A percentile compares a stretch with the other conserved stretches of the same genome.
Conservation (phyloP, 2,888 invertebrate species). For the Mesoligia furuncula region DNA sequence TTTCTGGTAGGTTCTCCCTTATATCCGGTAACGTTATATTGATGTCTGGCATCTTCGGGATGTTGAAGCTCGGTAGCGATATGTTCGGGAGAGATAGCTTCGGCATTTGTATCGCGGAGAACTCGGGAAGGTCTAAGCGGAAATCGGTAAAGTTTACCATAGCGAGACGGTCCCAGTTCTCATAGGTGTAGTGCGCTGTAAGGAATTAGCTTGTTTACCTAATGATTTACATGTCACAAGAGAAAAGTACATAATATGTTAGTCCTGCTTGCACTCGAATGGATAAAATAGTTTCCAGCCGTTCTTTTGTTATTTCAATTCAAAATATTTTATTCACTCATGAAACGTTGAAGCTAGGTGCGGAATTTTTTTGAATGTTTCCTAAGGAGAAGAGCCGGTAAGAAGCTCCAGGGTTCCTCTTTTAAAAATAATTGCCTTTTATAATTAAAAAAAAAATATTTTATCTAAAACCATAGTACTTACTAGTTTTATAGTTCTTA, state of each 20-base stretch:
- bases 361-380: background rate
- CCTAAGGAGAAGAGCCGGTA: background rate
- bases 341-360: background rate
- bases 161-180: constrained; percentile 84
- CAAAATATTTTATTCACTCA: background rate
- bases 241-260: background rate
- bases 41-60: constrained; percentile 75
- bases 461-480: background rate
- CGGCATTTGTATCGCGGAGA: constrained; percentile 75
- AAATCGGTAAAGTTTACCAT: constrained; percentile 88
- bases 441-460: background rate
- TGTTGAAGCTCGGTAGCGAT: constrained; percentile 73
- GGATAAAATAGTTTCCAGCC: background rate
- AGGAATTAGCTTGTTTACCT: constrained; percentile 75
- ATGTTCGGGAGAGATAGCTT: constrained; percentile 73
- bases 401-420: background rate
- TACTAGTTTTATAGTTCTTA: constrained; percentile 7
- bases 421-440: background rate
- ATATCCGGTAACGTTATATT: constrained; percentile 81
- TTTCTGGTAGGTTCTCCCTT: constrained; percentile 80
- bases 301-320: background rate
- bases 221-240: constrained; percentile 14
- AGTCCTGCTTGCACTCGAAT: background rate
- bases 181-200: constrained; percentile 89
- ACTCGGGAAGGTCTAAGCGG: constrained; percentile 82